Conservation (phyloP, 2,113 vertebrate genomes). For the Pogonocichla stellata region DNA sequence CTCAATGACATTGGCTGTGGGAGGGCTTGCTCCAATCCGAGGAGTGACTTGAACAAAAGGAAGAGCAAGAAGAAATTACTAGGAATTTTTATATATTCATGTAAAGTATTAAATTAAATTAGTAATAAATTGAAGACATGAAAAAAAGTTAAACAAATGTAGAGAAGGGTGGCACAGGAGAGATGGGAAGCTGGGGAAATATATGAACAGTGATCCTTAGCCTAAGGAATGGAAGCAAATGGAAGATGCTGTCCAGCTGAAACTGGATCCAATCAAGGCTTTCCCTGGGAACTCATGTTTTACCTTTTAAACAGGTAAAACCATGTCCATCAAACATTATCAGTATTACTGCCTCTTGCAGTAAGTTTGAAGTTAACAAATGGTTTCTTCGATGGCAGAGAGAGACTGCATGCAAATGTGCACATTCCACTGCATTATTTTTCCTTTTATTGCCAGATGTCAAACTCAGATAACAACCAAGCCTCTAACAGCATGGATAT, state of each 20-base stretch:
- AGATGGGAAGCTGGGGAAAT: not conserved
- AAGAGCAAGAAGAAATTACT: not conserved
- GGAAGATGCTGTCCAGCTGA: not conserved
- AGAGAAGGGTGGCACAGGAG: not conserved
- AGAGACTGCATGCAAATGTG: not conserved
- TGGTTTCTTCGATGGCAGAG: not conserved
- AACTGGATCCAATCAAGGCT: not conserved
- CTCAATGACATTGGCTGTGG: slow-evolving; percentile 85
- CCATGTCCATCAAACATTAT: not conserved
- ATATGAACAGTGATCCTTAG: fast-evolving
- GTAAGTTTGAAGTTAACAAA: not conserved
- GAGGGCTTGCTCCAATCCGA: slow-evolving; percentile 86
- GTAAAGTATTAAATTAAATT: not conserved
- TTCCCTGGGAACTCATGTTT: not conserved
- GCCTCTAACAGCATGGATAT: not conserved
- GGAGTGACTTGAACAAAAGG: slow-evolving; percentile 78
- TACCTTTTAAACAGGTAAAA: not conserved
- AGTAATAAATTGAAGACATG: not conserved
- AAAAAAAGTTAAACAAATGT: not conserved
- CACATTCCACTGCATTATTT: not conserved
- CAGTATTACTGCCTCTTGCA: not conserved
- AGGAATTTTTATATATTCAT: not conserved
- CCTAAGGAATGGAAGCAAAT: not conserved
- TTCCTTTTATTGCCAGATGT: not conserved
- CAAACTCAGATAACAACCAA: not conserved